Percentiles rank a stretch among this genome's conserved stretches.
Conservation (phyloP, 2,113 vertebrate species). For the Rhinopomastus cyanomelas region DNA sequence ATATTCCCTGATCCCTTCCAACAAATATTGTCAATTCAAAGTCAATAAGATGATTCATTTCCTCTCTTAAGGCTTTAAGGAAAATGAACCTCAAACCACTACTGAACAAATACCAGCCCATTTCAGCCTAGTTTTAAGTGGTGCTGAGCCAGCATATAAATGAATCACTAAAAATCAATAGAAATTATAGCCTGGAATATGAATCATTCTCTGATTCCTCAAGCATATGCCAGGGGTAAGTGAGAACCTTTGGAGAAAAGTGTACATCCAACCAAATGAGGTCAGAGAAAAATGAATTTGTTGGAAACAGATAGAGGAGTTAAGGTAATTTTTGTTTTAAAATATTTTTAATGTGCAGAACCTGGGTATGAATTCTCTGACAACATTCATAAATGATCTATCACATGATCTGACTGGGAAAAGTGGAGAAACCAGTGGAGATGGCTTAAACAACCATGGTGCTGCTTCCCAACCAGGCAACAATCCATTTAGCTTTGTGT, state of each 20-base stretch:
- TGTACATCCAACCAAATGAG: background rate
- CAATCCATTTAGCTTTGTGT: background rate
- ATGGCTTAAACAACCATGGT: background rate
- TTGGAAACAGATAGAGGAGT: background rate
- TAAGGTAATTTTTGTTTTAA: background rate
- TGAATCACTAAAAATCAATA: constrained; percentile 37
- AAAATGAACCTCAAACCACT: background rate
- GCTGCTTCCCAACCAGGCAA: background rate
- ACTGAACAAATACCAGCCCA: background rate
- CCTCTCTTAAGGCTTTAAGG: background rate
- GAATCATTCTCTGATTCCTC: constrained; percentile 28
- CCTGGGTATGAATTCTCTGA: background rate
- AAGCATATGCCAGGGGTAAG: background rate
- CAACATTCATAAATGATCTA: background rate
- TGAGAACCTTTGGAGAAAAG: background rate
- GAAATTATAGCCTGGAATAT: constrained; percentile 38
- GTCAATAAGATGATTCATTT: background rate
- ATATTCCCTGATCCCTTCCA: background rate
- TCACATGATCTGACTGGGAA: background rate
- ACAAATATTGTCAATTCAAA: background rate
- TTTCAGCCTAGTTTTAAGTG: background rate
- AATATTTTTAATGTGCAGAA: background rate
- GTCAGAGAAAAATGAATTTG: background rate
- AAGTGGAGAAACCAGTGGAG: background rate
- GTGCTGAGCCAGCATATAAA: constrained; percentile 48